Evolutionary conservation across 2,888 invertebrate genomes (phyloP), one percentile per base, ranked within the genome.

Genomic region (Parthenolecanium corni): DNA sequence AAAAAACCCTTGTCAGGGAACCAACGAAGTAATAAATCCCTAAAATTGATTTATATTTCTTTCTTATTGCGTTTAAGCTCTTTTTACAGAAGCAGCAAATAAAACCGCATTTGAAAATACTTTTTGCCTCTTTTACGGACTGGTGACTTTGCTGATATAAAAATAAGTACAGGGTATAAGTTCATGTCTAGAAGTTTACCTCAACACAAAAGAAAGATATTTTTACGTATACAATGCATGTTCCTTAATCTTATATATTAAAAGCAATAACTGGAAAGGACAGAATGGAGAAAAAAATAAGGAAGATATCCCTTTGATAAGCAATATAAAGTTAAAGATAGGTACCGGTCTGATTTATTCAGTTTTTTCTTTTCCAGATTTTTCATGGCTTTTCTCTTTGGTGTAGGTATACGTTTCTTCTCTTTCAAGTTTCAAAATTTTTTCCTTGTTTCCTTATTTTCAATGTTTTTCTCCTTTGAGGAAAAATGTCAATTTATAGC

Each of bases 241-340:
- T 58, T 58, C 47, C 58, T 58, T 58, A 58, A 58, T 58, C 58
- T 58, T 58, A 58, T 58, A 58, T 58, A 58, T 58, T 58, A 58
- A 58, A 58, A 58, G 58, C 58, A 58, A 58, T 58, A 58, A 58
- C 58, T 58, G 58, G 58, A 58, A 58, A 58, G 58, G 47, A 49
- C 58, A 51, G 58, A 20, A 44, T n/a, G 46, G 6, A 44, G 46
- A 44, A 44, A 44, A n/a, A 44, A 44, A 5, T 1, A 47, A 49
- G 47, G 49, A 49, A 49, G 49, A 58, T 58, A 58, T 58, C 58
- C 49, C 51, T 58, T 58, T 58, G 49, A 58, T 58, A 58, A 58
- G 58, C 58, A 38, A 47, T 47, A 46, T 47, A 51, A 36, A 58
- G 58, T 58, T 58, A 38, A 49, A 31, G 36, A 58, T 58, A 31